Evolutionary conservation across 2,113 vertebrate species (phyloP).

Genomic region (Rhinopomastus cyanomelas): DNA sequence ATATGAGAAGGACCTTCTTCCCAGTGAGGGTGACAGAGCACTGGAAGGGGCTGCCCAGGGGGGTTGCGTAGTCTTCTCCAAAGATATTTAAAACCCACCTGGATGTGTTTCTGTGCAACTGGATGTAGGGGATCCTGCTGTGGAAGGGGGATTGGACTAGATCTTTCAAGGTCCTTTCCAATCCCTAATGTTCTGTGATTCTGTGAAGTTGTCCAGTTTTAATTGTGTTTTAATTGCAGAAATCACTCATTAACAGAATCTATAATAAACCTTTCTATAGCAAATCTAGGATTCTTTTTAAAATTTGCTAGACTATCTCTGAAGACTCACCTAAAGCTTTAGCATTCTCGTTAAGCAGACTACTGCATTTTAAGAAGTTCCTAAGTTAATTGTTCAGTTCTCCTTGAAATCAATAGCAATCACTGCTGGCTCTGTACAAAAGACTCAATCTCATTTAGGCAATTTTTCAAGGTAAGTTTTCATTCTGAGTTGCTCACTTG

Average conservation of each 20-base stretch:
- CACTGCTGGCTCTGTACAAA: background rate
- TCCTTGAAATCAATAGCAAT: background rate
- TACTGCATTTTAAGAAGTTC: background rate
- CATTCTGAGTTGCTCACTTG: background rate
- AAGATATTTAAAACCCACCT: no score
- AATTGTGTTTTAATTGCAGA: no score
- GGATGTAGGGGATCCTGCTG: no score
- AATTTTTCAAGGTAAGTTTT: background rate
- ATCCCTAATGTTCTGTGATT: no score
- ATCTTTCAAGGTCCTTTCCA: no score
- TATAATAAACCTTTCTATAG: background rate
- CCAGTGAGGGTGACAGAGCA: no score
- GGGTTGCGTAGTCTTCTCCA: no score
- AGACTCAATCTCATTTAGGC: background rate
- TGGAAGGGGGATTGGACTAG: no score
- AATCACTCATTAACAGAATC: background rate
- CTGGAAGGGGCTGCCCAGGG: no score
- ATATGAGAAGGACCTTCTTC: no score
- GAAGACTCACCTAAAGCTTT: background rate
- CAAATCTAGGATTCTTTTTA: background rate
- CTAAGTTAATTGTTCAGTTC: background rate
- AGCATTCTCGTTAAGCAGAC: background rate
- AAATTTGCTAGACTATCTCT: background rate
- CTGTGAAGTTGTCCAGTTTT: no score
- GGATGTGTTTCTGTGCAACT: no score